A percentile compares a stretch with the other conserved stretches of the same genome.
phyloP scores from a whole-genome alignment of 2,888 invertebrate species.

The Mechanitis mazaeus region DNA sequence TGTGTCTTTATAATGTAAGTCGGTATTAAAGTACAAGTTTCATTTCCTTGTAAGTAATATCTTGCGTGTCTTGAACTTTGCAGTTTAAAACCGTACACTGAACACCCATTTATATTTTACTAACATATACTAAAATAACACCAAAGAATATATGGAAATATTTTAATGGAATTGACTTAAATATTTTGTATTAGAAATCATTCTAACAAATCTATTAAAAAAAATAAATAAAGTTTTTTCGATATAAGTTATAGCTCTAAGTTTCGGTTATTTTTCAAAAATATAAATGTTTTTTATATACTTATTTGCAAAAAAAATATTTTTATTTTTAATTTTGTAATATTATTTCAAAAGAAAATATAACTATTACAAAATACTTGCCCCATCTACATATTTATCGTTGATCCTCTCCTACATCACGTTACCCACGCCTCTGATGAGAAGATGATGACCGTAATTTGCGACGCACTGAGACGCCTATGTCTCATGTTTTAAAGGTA shows the following conservation, averaged over 20 bases:
- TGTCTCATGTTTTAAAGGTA: constrained; percentile 76
- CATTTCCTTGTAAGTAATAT: constrained; percentile 65
- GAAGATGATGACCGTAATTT: constrained; percentile 77
- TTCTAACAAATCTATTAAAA: not conserved
- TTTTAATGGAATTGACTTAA: not conserved
- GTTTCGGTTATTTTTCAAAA: too few species aligned
- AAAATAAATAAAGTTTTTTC: not conserved
- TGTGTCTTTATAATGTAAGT: constrained; percentile 16
- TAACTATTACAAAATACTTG: not conserved
- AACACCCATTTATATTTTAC: constrained; percentile 61
- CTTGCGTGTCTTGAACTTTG: constrained; percentile 59
- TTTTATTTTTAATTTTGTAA: not conserved
- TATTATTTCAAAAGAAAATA: not conserved
- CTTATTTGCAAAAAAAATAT: not conserved
- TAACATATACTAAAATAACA: constrained; percentile 53
- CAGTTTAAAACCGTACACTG: constrained; percentile 62
- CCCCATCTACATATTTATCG: constrained; percentile 28
- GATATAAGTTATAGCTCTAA: too few species aligned
- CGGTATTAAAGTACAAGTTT: constrained; percentile 42
- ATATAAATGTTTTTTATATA: not conserved
- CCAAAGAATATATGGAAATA: constrained; percentile 42
- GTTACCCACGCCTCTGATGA: constrained; percentile 73
- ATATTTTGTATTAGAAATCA: not conserved
- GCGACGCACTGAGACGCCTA: constrained; percentile 76
- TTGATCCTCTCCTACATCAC: constrained; percentile 62